A percentile compares a stretch with the other conserved stretches of the same genome.
These are phyloP conservation scores for Bujurquina vittata DNA, from an alignment of 2,113 vertebrate species.

Conservation along the genomic window DNA sequence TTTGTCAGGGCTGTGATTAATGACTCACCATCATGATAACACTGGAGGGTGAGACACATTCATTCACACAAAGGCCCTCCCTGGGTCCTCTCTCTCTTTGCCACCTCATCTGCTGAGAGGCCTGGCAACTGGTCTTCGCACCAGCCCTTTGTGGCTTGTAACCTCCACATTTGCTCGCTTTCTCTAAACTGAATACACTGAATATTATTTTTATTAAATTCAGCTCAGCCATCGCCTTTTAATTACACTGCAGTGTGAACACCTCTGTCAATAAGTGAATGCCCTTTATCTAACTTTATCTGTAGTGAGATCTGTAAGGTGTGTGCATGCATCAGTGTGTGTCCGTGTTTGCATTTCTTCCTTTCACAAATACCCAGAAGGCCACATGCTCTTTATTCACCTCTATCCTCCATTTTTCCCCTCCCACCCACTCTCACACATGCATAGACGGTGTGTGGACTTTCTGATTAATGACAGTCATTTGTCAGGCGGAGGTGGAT, in stretches of 20 bases:
- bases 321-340: constrained; percentile 16
- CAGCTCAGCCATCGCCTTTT: neutral
- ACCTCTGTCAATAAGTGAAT: neutral
- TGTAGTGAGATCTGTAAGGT: constrained; percentile 10
- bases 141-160: constrained; percentile 49
- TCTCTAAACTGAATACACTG: neutral
- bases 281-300: constrained; percentile 34
- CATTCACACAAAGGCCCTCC: constrained; percentile 70
- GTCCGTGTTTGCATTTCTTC: constrained; percentile 47
- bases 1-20: constrained; percentile 74
- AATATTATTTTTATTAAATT: neutral
- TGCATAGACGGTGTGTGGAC: constrained; percentile 20
- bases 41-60: constrained; percentile 67
- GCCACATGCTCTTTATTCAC: constrained; percentile 44
- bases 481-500: constrained; percentile 79
- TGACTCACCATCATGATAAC: constrained; percentile 72
- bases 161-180: constrained; percentile 46
- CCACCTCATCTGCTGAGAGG: constrained; percentile 55
- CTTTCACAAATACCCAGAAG: constrained; percentile 43
- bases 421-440: neutral
- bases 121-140: constrained; percentile 56
- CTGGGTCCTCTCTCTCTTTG: constrained; percentile 39
- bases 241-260: neutral
- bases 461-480: constrained; percentile 78
- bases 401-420: constrained; percentile 17